Conservation (phyloP, 2,113 vertebrate genomes). For the Corydoras sp. region DNA sequence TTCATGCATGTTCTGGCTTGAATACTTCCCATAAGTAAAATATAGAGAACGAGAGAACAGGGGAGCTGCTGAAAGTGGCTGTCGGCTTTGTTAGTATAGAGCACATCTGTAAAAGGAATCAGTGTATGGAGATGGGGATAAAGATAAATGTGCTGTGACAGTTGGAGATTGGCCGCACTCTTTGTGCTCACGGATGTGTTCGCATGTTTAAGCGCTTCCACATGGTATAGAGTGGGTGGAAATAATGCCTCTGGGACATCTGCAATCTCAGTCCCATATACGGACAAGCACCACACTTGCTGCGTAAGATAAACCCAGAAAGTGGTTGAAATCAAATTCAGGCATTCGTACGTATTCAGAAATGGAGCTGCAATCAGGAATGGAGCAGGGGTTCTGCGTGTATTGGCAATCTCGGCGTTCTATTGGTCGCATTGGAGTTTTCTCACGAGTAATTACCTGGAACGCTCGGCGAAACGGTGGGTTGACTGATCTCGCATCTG, state of each 20-base stretch:
- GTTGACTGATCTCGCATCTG: no score
- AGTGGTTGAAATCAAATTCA: conserved; percentile 4
- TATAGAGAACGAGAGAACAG: conserved; percentile 1
- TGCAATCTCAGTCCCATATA: conserved; percentile 22
- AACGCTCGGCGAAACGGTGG: neutral
- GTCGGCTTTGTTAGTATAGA: conserved; percentile 36
- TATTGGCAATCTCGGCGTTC: neutral
- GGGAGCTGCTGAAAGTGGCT: conserved; percentile 30
- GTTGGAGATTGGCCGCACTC: conserved; percentile 62
- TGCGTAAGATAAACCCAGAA: neutral
- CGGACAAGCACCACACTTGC: conserved; percentile 8
- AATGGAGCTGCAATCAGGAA: neutral
- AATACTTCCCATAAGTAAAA: neutral
- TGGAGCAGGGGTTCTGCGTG: neutral
- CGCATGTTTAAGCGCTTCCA: conserved; percentile 63
- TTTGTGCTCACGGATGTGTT: conserved; percentile 25
- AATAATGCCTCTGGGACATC: conserved; percentile 33
- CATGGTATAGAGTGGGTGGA: conserved; percentile 49
- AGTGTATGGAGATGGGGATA: conserved; percentile 61
- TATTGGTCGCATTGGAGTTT: conserved; percentile 5
- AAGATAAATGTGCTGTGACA: conserved; percentile 74
- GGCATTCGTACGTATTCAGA: neutral
- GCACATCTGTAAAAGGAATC: conserved; percentile 69
- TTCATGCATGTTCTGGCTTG: neutral
- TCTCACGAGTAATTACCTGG: conserved; percentile 26